phyloP scores from a whole-genome alignment of 2,888 invertebrate species.

The Cephus rjabovi region DNA sequence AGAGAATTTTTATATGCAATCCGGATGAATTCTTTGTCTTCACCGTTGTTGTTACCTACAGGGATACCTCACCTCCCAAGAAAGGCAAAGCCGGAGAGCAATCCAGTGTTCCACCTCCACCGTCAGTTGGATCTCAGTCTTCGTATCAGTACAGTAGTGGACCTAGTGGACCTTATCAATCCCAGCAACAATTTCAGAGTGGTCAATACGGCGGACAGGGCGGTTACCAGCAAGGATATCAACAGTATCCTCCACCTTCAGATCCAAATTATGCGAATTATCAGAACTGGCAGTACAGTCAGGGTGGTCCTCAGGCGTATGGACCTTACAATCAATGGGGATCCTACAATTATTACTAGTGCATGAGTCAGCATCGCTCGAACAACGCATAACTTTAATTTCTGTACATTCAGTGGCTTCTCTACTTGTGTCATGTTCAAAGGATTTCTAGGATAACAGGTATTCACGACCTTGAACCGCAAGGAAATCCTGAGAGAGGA shows the following conservation, averaged over 20 bases:
- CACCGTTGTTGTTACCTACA: slow-evolving; percentile 23
- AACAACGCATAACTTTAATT: not conserved
- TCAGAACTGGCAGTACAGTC: slow-evolving; percentile 64
- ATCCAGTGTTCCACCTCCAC: slow-evolving; percentile 55
- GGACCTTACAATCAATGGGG: slow-evolving; percentile 66
- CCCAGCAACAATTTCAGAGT: slow-evolving; percentile 63
- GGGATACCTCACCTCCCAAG: slow-evolving; percentile 61
- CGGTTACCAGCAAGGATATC: slow-evolving; percentile 68
- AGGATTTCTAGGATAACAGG: not conserved
- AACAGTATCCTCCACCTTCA: slow-evolving; percentile 63
- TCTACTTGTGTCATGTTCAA: not conserved
- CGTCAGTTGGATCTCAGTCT: slow-evolving; percentile 59
- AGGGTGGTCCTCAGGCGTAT: slow-evolving; percentile 63
- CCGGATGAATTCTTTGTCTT: slow-evolving; percentile 2
- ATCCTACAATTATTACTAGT: slow-evolving; percentile 63
- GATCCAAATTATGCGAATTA: slow-evolving; percentile 65
- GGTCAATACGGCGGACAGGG: slow-evolving; percentile 69
- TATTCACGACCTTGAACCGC: not conserved
- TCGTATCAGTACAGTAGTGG: slow-evolving; percentile 66
- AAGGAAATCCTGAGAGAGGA: not conserved
- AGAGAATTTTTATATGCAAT: not conserved
- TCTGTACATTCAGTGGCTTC: slow-evolving; percentile 6
- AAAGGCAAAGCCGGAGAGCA: slow-evolving; percentile 58
- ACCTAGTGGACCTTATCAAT: slow-evolving; percentile 62
- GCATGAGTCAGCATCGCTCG: not conserved